Evolutionary conservation across 2,797 vertebrate genomes (phyloP).

Genomic region (Muscicapa comitata): DNA sequence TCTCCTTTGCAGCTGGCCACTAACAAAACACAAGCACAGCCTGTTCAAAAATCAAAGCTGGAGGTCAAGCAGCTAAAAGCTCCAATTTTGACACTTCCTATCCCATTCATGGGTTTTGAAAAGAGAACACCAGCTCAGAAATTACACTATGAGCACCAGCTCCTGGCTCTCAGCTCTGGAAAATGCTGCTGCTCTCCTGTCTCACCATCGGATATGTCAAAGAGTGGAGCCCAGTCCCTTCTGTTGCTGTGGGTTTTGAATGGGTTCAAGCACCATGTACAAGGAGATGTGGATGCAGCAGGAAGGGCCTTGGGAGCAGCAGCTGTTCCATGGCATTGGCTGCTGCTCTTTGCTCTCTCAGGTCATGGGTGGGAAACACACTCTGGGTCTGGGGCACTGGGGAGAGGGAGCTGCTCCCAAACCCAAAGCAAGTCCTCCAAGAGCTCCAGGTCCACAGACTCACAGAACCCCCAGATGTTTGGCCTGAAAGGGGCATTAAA

Average conservation of each 20-base stretch:
- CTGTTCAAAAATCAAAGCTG: not conserved
- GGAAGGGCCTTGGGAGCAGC: not conserved
- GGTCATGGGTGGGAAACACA: not conserved
- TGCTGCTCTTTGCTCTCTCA: no score
- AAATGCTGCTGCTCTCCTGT: not conserved
- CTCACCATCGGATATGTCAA: rapidly evolving
- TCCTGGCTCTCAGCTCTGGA: not conserved
- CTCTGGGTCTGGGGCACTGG: rapidly evolving
- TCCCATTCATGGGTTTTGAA: not conserved
- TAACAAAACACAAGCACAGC: not conserved
- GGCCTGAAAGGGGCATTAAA: not conserved
- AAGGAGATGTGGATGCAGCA: not conserved
- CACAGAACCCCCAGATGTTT: not conserved
- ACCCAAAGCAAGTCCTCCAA: not conserved
- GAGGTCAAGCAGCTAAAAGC: constrained; percentile 2
- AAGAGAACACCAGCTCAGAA: not conserved
- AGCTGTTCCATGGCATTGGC: rapidly evolving
- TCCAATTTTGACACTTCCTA: not conserved
- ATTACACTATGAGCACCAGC: not conserved
- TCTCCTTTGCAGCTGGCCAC: not conserved
- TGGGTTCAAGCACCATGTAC: rapidly evolving
- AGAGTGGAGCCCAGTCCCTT: not conserved
- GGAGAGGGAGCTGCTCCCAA: not conserved
- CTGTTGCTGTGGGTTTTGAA: not conserved
- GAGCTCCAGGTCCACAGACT: not conserved